Conservation (phyloP, 2,888 invertebrate genomes). For the Drosophila fulvimacula region DNA sequence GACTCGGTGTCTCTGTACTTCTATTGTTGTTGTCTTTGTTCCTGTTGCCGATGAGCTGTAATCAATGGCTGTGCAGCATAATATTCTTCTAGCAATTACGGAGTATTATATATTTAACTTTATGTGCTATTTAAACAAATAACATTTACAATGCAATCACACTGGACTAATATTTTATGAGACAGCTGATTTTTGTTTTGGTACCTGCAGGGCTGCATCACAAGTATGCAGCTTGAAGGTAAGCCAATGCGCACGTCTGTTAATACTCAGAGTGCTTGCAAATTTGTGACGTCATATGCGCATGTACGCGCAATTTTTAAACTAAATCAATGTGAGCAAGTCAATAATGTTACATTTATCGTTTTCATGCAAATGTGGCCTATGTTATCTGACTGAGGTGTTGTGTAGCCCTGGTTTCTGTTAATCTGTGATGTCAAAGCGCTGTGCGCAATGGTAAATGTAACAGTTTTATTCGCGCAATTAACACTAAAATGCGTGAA, state of each 20-base stretch:
- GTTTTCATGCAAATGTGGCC: not conserved
- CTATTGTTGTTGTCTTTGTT: constrained; percentile 4
- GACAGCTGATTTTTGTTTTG: constrained; percentile 56
- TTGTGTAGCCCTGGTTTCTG: constrained; percentile 2
- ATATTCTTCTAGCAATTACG: constrained; percentile 5
- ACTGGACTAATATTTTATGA: constrained; percentile 7
- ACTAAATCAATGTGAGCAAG: not conserved
- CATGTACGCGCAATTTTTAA: not conserved
- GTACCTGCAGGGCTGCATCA: constrained; percentile 43
- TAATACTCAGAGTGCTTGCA: not conserved
- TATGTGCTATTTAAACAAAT: constrained; percentile 8
- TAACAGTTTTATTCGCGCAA: not conserved
- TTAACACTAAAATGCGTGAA: not conserved
- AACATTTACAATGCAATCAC: constrained; percentile 17
- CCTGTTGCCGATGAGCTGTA: constrained; percentile 7
- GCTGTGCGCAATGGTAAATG: constrained; percentile 12
- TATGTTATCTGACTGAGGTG: not conserved
- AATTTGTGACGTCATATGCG: constrained; percentile 24
- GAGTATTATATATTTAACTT: constrained; percentile 19
- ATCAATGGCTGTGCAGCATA: constrained; percentile 23
- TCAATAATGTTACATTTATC: not conserved
- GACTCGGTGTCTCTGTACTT: constrained; percentile 15
- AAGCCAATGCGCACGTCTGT: constrained; percentile 2
- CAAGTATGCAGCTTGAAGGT: constrained; percentile 13
- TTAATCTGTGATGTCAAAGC: constrained; percentile 4